Percentiles rank a stretch among this genome's conserved stretches.
These are phyloP conservation scores for Dendrocincla tyrannina DNA, from an alignment of 2,797 vertebrate genomes.

Conservation along the genomic window DNA sequence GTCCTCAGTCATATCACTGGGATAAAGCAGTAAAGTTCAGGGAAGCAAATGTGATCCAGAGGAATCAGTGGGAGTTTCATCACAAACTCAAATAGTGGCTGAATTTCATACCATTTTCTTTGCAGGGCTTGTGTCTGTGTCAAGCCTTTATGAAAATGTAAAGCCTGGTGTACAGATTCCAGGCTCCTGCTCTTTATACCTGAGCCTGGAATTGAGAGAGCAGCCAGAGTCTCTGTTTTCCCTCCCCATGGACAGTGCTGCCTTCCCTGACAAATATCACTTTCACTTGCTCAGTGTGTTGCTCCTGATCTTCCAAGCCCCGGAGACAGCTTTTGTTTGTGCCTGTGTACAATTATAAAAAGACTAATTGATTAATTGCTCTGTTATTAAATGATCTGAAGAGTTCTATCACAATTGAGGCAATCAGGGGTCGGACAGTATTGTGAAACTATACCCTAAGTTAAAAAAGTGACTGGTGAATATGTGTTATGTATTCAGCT, in stretches of 20 bases:
- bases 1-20: background rate
- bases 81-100: background rate
- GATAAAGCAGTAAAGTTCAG: background rate
- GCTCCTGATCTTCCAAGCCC: background rate
- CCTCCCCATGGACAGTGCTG: fast-evolving
- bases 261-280: background rate
- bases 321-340: background rate
- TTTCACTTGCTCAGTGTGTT: fast-evolving
- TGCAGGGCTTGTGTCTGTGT: background rate
- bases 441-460: background rate
- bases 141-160: background rate
- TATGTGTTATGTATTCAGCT: background rate
- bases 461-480: background rate
- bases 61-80: background rate
- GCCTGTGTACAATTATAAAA: background rate
- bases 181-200: background rate
- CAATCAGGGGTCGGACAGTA: fast-evolving
- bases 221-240: background rate
- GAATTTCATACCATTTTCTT: background rate
- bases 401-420: background rate
- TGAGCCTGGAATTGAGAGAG: background rate
- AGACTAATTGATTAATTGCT: background rate
- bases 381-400: background rate
- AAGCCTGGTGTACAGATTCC: background rate
- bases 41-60: background rate